A percentile compares a stretch with the other conserved stretches of the same genome.
Evolutionary conservation across 2,888 invertebrate species (phyloP).

Genomic region (Stratiomys singularior): DNA sequence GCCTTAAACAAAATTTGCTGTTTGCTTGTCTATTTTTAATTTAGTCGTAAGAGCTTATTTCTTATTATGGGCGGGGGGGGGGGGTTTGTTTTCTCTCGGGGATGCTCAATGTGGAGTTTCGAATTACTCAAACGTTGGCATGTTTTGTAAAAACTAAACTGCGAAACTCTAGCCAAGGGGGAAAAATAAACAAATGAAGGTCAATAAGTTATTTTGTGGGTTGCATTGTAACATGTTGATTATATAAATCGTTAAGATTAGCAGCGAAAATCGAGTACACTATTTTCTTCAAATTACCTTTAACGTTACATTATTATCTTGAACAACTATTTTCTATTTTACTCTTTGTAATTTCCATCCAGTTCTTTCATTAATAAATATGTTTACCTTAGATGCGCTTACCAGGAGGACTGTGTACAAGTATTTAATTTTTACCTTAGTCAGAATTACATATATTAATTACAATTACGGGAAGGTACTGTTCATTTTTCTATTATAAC

Average conservation of each 20-base stretch:
- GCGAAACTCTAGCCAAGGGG: neutral
- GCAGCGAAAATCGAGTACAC: constrained; percentile 26
- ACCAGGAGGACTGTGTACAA: constrained; percentile 31
- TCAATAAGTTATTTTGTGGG: neutral
- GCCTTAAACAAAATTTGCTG: constrained; percentile 36
- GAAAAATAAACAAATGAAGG: neutral
- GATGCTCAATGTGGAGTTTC: neutral
- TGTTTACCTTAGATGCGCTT: constrained; percentile 34
- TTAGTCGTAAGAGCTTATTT: constrained; percentile 8
- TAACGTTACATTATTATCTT: neutral
- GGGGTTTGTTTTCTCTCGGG: neutral
- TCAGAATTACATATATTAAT: constrained; percentile 33
- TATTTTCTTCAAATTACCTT: neutral
- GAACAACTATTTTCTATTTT: constrained; percentile 4
- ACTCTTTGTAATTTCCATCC: constrained; percentile 4
- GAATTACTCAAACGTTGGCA: neutral
- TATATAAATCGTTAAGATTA: neutral
- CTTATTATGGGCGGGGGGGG: neutral
- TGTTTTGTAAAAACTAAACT: neutral
- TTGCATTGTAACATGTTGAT: neutral
- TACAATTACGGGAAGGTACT: constrained; percentile 44
- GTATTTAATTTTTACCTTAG: constrained; percentile 15
- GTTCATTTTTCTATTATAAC: constrained; percentile 3
- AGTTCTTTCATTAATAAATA: constrained; percentile 36
- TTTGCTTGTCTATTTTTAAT: constrained; percentile 23